Evolutionary conservation across 1,140 invertebrate genomes (phyloP).

Genomic region (Leptinotarsa undecemlineata): DNA sequence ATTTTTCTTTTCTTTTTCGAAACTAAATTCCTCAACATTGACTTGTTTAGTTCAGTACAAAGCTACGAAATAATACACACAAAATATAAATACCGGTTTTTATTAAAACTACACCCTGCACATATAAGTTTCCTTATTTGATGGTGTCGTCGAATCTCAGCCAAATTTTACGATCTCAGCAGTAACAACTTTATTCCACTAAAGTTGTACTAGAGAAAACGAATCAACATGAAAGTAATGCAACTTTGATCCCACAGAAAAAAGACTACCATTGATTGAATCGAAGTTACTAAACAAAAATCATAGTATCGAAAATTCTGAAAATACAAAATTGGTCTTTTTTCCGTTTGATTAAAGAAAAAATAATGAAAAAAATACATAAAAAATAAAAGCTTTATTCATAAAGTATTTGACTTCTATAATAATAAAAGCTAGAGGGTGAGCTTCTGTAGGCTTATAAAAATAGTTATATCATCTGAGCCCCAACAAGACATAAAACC

Average conservation of each 20-base stretch:
- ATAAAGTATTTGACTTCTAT: not conserved
- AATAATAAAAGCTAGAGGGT: not conserved
- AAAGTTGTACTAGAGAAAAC: constrained; percentile 22
- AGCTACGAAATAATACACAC: not conserved
- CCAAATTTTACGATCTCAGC: constrained; percentile 9
- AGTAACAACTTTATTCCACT: constrained; percentile 29
- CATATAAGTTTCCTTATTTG: constrained; percentile 40
- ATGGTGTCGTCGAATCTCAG: constrained; percentile 24
- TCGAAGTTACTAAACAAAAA: not conserved
- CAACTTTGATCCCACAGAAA: not conserved
- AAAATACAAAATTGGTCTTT: not conserved
- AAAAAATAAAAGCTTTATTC: constrained; percentile 23
- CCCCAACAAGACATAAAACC: constrained; percentile 30
- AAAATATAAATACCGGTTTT: not conserved
- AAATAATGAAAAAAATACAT: constrained; percentile 25
- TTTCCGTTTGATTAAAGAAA: not conserved
- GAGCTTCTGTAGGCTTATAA: constrained; percentile 28
- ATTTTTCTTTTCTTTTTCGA: no score
- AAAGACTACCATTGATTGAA: not conserved
- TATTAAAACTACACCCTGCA: constrained; percentile 1
- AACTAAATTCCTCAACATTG: no score
- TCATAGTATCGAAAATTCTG: not conserved
- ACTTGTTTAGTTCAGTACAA: no score
- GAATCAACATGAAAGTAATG: constrained; percentile 15
- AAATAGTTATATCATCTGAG: constrained; percentile 29